Base-by-base conservation (phyloP, 2,797 vertebrate genomes). In the Prunella strophiata region DNA sequence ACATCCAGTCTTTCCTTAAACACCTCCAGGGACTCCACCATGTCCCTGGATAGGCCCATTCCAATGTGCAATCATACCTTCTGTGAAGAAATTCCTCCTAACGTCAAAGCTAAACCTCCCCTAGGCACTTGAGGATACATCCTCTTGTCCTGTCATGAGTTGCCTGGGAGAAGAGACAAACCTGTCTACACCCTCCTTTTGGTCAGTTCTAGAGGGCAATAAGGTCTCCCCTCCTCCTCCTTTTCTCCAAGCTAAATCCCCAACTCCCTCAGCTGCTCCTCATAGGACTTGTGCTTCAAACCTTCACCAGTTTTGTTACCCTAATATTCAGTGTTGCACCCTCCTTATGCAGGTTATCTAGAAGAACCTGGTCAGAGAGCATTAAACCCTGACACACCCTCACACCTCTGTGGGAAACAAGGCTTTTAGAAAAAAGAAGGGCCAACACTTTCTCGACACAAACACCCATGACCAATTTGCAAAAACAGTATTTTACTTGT, bases 21-120 rank as follows among this genome's bases (percentile, higher is more conserved):
- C 13, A 36, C 11, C 47, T 78, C 13, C 47, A 54, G 59, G 16
- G 30, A 72, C 19, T 59, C 26, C 34, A 66, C 16, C 40, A 32
- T 5, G 22, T 36, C 47, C 7, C 5, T 36, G 30, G 40, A 13
- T 9, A 79, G 36, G 36, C 9, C 52, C 52, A 66, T 15, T 66
- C 45, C 32, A 66, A 2, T 7, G 11, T 9, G 1, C 27, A 29
- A 34, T 57, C 50, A 76, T 3, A 2, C 7, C 0, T 70, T n/a
- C 16, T 30, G 14, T 11, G 43, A 34, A 70, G 43, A 76, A 82
- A 57, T n/a, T 57, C 25, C 25, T 63, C 23, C 36, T n/a, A 22
- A 18, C 17, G 15, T 18, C 26, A 36, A 75, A 43, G 2, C 30
- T 29, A 30, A 75, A 54, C 5, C 13, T 57, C 25, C 11, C 29